Evolutionary conservation across 2,888 invertebrate species (phyloP), one percentile per base, ranked within the genome.

Genomic region (Plutella xylostella): DNA sequence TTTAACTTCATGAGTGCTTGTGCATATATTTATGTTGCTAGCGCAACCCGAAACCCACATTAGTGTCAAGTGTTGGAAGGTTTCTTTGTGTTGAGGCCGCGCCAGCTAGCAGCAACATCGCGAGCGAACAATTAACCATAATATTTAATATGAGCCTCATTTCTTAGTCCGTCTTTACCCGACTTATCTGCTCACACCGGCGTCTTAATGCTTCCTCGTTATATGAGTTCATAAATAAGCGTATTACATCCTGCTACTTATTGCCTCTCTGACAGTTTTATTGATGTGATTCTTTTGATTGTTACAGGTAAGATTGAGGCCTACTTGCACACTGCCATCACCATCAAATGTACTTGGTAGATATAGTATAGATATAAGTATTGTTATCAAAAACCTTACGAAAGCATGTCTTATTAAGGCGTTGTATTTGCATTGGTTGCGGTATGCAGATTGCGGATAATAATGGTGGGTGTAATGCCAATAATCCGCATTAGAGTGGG

Each of bases 271-370:
- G 55, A 60, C 52, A 57, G 51, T 57, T 60, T 61, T 59, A 63
- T 60, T 61, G 41, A 61, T 58, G 52, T 60, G 46, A 49, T 48
- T 57, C 47, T 49, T 58, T 54, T 46, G 42, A 60, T 67, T 66
- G 61, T 65, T 68, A 39, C 63, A 67, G 64, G 68, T 68, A 68
- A 68, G 63, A 60, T 60, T 61, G 53, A 60, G 53, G 22, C 22
- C 22, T 22, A 22, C 22, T 6, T 22, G 5, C 5, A 22, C 22
- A 6, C 9, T 9, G 22, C 9, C 9, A 5, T 9, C 9, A 25
- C 25, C 9, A 25, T 7, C 6, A 25, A 28, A 3, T 9, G 28
- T 28, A 12, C 28, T 28, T 28, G 28, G 25, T 28, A 3, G 11
- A 28, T 28, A 12, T 28, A 3, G 28, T 28, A 28, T 28, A n/a